Conservation (phyloP, 2,113 vertebrate species). For the Isichthys henryi region DNA sequence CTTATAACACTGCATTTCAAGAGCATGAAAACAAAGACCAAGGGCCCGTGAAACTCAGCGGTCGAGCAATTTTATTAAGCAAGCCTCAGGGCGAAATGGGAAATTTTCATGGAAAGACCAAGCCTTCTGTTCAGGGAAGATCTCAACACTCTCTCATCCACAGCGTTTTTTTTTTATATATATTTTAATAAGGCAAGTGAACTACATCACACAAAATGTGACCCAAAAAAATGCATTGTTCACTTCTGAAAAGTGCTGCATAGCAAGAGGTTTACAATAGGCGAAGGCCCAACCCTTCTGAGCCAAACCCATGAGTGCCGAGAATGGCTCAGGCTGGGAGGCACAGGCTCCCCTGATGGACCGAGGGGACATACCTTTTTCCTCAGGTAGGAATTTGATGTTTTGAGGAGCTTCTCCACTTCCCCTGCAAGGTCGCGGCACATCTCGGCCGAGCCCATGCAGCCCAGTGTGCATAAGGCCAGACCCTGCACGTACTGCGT, state of each 20-base stretch:
- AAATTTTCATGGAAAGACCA: background rate
- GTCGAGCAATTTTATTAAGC: background rate
- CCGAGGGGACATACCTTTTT: constrained; percentile 77
- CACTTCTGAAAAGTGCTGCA: background rate
- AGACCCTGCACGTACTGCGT: constrained; percentile 97
- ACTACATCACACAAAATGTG: background rate
- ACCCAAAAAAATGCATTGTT: background rate
- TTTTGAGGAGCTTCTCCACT: constrained; percentile 98
- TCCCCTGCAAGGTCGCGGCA: constrained; percentile 97
- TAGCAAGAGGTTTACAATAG: background rate
- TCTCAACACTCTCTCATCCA: background rate
- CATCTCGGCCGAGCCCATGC: constrained; percentile 99
- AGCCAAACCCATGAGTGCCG: background rate
- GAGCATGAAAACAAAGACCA: background rate
- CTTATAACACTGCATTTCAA: background rate
- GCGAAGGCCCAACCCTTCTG: background rate
- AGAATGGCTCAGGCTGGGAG: background rate
- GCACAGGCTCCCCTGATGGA: too few relatives aligned
- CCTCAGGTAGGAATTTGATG: constrained; percentile 96
- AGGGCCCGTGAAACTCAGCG: background rate
- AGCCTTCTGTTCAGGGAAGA: background rate
- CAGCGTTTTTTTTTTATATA: too few relatives aligned
- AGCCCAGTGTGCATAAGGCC: constrained; percentile 94
- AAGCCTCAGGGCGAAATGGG: background rate
- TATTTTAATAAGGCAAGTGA: background rate